phyloP scores from a whole-genome alignment of 1,140 invertebrate genomes.

The Brachionus koreanus region DNA sequence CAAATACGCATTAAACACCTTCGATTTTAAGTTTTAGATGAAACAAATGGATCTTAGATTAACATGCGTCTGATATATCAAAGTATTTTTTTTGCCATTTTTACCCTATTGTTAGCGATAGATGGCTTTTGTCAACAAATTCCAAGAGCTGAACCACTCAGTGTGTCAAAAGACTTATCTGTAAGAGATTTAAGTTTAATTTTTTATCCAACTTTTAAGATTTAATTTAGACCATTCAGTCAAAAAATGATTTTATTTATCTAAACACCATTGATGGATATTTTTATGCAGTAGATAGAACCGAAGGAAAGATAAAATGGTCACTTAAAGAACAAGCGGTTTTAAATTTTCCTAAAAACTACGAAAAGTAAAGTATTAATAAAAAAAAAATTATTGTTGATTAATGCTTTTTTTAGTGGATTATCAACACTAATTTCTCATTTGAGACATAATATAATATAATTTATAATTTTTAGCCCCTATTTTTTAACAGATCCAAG shows the following conservation, averaged over 20 bases:
- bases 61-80: not conserved
- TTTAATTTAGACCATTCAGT: slow-evolving; percentile 1
- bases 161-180: not conserved
- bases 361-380: slow-evolving; percentile 47
- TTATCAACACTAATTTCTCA: slow-evolving; percentile 47
- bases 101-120: not conserved
- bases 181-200: not conserved
- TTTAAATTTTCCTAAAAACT: slow-evolving; percentile 64
- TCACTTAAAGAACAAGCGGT: slow-evolving; percentile 72
- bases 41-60: not conserved
- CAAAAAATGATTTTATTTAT: slow-evolving; percentile 33
- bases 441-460: not conserved
- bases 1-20: not conserved
- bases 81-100: not conserved
- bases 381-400: not conserved
- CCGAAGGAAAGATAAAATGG: slow-evolving; percentile 79
- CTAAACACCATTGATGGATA: slow-evolving; percentile 75
- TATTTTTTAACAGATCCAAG: slow-evolving; percentile 89
- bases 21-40: not conserved
- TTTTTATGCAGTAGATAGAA: slow-evolving; percentile 76
- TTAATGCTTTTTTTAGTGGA: slow-evolving; percentile 23
- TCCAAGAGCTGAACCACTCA: not conserved
- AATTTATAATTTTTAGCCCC: slow-evolving; percentile 60
- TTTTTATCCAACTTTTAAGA: not conserved
- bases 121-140: not conserved